Evolutionary conservation across 2,797 vertebrate species (phyloP).

Genomic region (Eulemur mongoz): DNA sequence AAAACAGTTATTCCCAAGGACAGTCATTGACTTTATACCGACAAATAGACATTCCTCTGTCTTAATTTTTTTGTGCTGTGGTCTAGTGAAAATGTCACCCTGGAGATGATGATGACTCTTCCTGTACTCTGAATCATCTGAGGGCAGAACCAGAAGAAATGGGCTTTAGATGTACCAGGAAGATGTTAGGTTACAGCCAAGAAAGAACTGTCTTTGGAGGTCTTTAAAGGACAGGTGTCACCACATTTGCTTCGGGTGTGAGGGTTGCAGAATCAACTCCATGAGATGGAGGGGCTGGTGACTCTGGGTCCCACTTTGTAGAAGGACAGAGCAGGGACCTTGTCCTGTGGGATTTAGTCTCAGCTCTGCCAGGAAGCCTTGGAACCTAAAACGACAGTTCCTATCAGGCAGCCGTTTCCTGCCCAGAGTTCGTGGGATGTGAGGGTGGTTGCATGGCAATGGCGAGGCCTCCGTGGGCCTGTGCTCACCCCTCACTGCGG

Average conservation of each 20-base stretch:
- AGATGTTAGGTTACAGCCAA: neutral
- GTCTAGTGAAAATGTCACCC: neutral
- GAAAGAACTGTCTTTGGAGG: neutral
- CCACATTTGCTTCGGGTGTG: neutral
- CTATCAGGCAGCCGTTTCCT: neutral
- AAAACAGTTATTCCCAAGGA: neutral
- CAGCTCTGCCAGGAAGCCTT: neutral
- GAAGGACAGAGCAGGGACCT: neutral
- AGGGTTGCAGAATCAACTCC: neutral
- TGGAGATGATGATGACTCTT: neutral
- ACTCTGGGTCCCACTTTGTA: neutral
- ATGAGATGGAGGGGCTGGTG: neutral
- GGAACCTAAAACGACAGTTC: neutral
- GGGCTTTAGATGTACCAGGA: neutral
- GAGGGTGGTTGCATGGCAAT: neutral
- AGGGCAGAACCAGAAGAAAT: neutral
- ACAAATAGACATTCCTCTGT: neutral
- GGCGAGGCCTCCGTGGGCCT: neutral
- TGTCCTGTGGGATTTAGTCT: neutral
- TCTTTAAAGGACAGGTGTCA: neutral
- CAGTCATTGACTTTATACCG: neutral
- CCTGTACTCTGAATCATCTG: neutral
- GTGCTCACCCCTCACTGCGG: neutral
- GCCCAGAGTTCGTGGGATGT: neutral
- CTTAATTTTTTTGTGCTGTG: neutral